Percentiles rank a stretch among this genome's conserved stretches.
Conservation (phyloP, 2,113 vertebrate species). For the Mionectes macconnelli region DNA sequence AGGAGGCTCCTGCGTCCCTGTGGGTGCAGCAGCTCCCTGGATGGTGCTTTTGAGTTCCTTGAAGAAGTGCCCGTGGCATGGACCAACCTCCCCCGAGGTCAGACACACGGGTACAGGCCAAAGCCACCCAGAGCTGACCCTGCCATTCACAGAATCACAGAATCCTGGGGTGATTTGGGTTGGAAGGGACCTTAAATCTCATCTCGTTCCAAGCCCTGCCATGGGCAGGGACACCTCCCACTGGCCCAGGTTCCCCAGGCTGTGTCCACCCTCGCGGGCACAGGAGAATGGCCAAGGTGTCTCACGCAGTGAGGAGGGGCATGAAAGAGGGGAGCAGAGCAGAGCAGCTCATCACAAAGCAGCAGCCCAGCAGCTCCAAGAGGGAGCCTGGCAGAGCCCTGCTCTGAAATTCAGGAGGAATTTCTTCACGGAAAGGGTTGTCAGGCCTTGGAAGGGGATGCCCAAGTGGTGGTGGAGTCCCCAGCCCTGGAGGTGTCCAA, state of each 20-base stretch:
- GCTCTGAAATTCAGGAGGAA: neutral
- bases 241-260: neutral
- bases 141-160: rapidly evolving
- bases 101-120: rapidly evolving
- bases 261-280: neutral
- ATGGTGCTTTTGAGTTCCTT: rapidly evolving
- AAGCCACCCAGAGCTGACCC: neutral
- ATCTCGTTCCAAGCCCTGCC: neutral
- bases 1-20: neutral
- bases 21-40: neutral
- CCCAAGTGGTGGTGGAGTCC: neutral
- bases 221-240: neutral
- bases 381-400: neutral
- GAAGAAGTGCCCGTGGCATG: rapidly evolving
- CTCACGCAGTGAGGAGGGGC: neutral
- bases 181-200: neutral
- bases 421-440: neutral
- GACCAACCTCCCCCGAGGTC: rapidly evolving
- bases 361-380: neutral
- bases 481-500: neutral
- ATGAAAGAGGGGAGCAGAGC: neutral
- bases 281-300: rapidly evolving
- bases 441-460: neutral
- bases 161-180: rapidly evolving
- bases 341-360: neutral